Conservation (phyloP, 2,797 vertebrate genomes). For the Pelochelys cantorii region DNA sequence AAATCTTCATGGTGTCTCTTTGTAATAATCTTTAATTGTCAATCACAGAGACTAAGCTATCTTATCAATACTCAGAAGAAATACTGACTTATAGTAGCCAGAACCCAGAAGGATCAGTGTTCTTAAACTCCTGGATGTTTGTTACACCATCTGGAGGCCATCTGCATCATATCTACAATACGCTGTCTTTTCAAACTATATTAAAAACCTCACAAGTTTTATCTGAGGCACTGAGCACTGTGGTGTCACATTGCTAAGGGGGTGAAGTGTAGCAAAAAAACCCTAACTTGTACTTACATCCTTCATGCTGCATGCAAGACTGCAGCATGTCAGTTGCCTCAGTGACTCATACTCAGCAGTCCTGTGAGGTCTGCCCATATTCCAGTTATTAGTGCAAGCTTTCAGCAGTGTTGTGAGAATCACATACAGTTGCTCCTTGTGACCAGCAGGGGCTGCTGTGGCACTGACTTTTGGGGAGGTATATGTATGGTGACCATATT, state of each 20-base stretch:
- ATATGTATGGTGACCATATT: background rate
- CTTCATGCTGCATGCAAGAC: background rate
- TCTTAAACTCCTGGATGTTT: background rate
- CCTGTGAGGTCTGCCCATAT: background rate
- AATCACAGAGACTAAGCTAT: background rate
- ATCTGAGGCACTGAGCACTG: background rate
- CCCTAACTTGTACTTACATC: accelerated
- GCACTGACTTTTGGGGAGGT: background rate
- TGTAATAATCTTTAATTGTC: slow-evolving; percentile 3
- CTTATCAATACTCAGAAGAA: background rate
- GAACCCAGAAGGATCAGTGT: slow-evolving; percentile 1
- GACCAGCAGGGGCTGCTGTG: background rate
- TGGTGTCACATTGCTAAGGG: background rate
- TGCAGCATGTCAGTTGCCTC: background rate
- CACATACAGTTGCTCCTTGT: background rate
- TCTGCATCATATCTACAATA: background rate
- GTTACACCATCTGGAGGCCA: background rate
- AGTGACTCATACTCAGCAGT: background rate
- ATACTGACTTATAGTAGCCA: background rate
- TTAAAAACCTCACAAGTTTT: background rate
- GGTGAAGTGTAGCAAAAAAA: background rate
- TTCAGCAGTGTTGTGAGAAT: accelerated
- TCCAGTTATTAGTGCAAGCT: background rate
- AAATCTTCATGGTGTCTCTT: accelerated
- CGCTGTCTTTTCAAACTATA: background rate